Percentiles rank a stretch among this genome's conserved stretches.
Evolutionary conservation across 2,113 vertebrate genomes (phyloP).

Genomic region (Apeltes quadracus): DNA sequence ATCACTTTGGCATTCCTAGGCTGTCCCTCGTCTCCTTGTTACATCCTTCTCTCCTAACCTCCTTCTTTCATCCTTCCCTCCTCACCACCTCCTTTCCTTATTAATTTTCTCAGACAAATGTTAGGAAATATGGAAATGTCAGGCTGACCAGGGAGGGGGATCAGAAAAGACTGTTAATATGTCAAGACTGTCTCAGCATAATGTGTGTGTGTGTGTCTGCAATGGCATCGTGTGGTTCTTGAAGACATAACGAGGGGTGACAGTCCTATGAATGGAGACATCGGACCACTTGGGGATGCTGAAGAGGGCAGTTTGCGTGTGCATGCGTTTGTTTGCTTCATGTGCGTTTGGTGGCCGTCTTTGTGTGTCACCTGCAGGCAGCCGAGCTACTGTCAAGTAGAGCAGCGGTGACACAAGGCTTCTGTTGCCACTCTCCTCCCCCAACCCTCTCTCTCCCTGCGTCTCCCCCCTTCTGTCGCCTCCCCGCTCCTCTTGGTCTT

Average conservation of each 20-base stretch:
- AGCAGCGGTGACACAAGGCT: conserved; percentile 64
- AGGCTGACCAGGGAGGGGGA: conserved; percentile 59
- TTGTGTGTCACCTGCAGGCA: conserved; percentile 62
- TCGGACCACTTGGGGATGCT: conserved; percentile 53
- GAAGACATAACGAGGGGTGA: conserved; percentile 71
- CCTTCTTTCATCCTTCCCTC: conserved; percentile 6
- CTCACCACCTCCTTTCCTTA: conserved; percentile 35
- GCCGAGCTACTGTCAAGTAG: conserved; percentile 61
- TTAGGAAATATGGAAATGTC: conserved; percentile 73
- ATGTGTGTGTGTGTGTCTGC: conserved; percentile 18
- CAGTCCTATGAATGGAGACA: conserved; percentile 49
- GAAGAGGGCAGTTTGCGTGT: conserved; percentile 32
- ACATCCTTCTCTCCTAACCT: conserved; percentile 56
- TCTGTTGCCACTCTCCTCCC: conserved; percentile 54
- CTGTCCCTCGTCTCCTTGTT: conserved; percentile 49
- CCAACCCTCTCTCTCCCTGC: conserved; percentile 18
- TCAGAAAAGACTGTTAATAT: conserved; percentile 65
- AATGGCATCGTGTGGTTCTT: conserved; percentile 50
- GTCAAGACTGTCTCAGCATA: conserved; percentile 55
- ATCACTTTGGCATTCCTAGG: conserved; percentile 62
- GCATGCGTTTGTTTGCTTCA: conserved; percentile 25
- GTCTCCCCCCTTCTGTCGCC: conserved; percentile 7
- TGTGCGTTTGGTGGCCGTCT: conserved; percentile 37
- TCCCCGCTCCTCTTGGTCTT: conserved; percentile 45
- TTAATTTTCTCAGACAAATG: conserved; percentile 56